These are phyloP conservation scores for Mormyrus lacerda DNA, from an alignment of 2,113 vertebrate genomes.

Conservation along the genomic window DNA sequence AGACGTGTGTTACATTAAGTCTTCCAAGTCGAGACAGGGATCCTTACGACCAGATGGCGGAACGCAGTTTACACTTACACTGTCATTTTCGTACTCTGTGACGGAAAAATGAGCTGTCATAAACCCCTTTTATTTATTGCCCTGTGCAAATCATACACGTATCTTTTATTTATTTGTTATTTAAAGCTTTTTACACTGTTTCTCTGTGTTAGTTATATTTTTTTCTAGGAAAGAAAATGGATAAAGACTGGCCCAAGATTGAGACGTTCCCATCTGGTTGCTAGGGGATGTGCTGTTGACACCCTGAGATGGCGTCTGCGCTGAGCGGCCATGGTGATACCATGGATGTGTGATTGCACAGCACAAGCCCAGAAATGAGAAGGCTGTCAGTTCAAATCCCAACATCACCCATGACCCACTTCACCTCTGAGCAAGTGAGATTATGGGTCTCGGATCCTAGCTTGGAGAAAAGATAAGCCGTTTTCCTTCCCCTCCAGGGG, in stretches of 20 bases:
- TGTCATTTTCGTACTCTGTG: slow-evolving; percentile 34
- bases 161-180: slow-evolving; percentile 25
- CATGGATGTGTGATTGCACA: slow-evolving; percentile 41
- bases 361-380: background rate
- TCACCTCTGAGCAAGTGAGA: background rate
- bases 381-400: background rate
- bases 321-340: slow-evolving; percentile 35
- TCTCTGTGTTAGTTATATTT: slow-evolving; percentile 28
- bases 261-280: slow-evolving; percentile 31
- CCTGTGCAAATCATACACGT: background rate
- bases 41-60: slow-evolving; percentile 5
- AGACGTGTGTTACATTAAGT: background rate
- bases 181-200: slow-evolving; percentile 25
- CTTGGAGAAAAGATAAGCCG: background rate
- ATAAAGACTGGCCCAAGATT: slow-evolving; percentile 30
- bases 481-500: background rate
- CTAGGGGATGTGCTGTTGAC: slow-evolving; percentile 39
- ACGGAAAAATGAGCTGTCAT: slow-evolving; percentile 14
- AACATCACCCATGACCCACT: background rate
- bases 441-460: background rate
- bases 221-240: slow-evolving; percentile 24
- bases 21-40: background rate
- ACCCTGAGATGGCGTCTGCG: slow-evolving; percentile 27
- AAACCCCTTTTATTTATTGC: slow-evolving; percentile 13
- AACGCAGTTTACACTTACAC: slow-evolving; percentile 22